Evolutionary conservation across 2,113 vertebrate species (phyloP).

Genomic region (Gobiocypris rarus): DNA sequence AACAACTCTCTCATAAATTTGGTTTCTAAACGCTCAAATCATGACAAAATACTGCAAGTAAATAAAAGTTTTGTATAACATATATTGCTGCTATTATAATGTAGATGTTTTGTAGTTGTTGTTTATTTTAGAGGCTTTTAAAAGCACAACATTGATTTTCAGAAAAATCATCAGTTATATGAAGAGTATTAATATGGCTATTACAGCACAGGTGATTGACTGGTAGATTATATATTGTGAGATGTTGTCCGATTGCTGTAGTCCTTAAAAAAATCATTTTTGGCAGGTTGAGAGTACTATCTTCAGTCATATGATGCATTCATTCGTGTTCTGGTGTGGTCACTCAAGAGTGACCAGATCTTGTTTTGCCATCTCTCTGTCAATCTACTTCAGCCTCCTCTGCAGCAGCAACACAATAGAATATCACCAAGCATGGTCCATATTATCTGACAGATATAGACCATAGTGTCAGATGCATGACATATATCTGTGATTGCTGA

Average conservation of each 20-base stretch:
- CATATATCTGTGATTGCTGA: background rate
- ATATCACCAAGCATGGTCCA: background rate
- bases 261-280: background rate
- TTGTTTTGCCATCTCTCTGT: background rate
- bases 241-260: background rate
- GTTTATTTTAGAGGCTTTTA: background rate
- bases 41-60: background rate
- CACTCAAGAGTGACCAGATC: too few relatives aligned
- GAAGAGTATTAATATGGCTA: background rate
- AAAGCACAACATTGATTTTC: background rate
- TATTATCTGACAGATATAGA: background rate
- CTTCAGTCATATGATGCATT: background rate
- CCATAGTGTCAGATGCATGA: background rate
- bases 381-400: background rate
- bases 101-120: background rate
- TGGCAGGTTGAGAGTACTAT: background rate
- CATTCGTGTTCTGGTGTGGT: background rate
- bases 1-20: too few relatives aligned
- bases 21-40: too few relatives aligned
- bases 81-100: background rate
- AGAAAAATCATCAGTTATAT: background rate
- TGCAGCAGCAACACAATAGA: background rate
- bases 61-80: background rate
- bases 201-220: background rate
- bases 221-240: background rate